Conservation (phyloP, 2,888 invertebrate species). For the Oligia strigilis region DNA sequence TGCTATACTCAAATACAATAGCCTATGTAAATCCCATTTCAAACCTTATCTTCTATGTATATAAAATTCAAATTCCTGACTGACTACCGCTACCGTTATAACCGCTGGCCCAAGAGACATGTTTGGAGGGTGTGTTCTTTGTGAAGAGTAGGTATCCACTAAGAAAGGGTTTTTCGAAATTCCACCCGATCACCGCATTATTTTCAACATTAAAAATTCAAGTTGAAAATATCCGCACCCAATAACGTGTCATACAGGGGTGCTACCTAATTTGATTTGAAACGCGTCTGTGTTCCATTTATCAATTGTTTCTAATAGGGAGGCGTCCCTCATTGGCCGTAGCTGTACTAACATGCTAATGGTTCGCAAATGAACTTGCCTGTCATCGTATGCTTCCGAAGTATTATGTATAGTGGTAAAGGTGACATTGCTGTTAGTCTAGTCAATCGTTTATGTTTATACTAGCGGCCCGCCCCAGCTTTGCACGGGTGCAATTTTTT, state of each 20-base stretch:
- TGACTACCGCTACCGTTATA: too few relatives aligned
- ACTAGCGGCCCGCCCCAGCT: too few relatives aligned
- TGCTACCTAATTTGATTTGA: constrained; percentile 13
- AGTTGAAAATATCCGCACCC: not conserved
- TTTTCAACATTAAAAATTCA: not conserved
- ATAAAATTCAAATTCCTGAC: too few relatives aligned
- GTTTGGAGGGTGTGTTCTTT: too few relatives aligned
- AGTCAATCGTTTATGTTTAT: not conserved
- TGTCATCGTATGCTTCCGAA: not conserved
- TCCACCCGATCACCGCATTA: too few relatives aligned
- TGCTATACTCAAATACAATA: not conserved
- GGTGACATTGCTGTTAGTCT: not conserved
- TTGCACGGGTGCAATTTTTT: too few relatives aligned
- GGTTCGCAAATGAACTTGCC: constrained; percentile 35
- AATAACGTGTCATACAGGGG: not conserved
- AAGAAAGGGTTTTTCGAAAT: too few relatives aligned
- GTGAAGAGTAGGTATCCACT: too few relatives aligned
- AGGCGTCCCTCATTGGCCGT: not conserved
- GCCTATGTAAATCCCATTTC: not conserved
- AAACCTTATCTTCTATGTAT: not conserved
- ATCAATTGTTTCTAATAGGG: constrained; percentile 39
- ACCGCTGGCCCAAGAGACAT: too few relatives aligned
- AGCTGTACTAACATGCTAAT: constrained; percentile 35
- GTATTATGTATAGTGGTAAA: not conserved
- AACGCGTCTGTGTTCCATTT: constrained; percentile 10